Evolutionary conservation across 2,113 vertebrate genomes (phyloP), one percentile per base, ranked within the genome.

Genomic region (Rutilus rutilus): DNA sequence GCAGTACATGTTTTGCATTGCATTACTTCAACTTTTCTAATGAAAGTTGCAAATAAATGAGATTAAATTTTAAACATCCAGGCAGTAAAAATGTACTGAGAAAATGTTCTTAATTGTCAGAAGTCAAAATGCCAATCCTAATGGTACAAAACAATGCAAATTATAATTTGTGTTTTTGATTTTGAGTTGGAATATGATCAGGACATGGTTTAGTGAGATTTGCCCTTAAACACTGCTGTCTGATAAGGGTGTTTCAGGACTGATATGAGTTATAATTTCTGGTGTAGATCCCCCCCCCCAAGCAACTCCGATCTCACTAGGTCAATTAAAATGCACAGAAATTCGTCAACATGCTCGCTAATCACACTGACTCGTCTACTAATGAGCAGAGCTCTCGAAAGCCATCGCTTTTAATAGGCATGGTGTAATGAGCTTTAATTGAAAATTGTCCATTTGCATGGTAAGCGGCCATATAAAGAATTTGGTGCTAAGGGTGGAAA

Each of bases 381-480:
- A 77, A 90, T 92, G 90, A 92, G 86, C 89, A 74, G 69, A 90
- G 89, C 87, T 89, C 88, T 93, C 90, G 83, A 86, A 90, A 92
- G 90, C 92, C 91, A 60, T 90, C 74, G 62, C 87, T 88, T 86
- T 89, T 93, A 93, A 94, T 91, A 90, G 88, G 89, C 92, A 91
- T 93, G 91, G 89, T 89, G 86, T 93, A 93, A 94, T 94, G 90
- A 93, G 90, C 86, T 90, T 86, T 92, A 93, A 93, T 93, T 93
- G 91, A 90, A 91, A 88, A 89, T 81, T 82, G 88, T 76, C 90
- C 85, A 92, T 93, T 93, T 92, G 88, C 88, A 88, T 89, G 88
- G 90, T 84, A 87, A 73, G 77, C 86, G 80, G 85, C 90, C 86
- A 90, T 90, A 91, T 79, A 83, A 91, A 91, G 91, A 82, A 79